Percentiles rank a stretch among this genome's conserved stretches.
Evolutionary conservation across 2,888 invertebrate species (phyloP).

Genomic region (Schrankia costaestrigalis): DNA sequence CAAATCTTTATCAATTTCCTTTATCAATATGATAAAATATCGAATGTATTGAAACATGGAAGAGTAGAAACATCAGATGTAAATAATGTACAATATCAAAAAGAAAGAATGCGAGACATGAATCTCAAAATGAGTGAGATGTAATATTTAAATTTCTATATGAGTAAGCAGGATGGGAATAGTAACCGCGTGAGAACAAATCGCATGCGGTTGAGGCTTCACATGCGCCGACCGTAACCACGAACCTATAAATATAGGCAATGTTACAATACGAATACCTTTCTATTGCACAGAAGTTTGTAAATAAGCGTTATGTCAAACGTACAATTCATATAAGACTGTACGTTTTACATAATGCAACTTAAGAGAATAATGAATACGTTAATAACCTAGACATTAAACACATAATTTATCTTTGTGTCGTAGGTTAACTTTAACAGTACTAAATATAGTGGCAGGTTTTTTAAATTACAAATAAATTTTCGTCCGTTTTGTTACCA

Average conservation of each 20-base stretch:
- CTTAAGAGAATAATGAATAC: too few relatives aligned
- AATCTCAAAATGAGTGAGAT: conserved; percentile 47
- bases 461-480: too few relatives aligned
- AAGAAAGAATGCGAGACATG: conserved; percentile 38
- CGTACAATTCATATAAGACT: conserved; percentile 36
- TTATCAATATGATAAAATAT: too few relatives aligned
- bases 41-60: conserved; percentile 13
- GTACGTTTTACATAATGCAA: conserved; percentile 27
- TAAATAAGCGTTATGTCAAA: conserved; percentile 50
- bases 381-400: too few relatives aligned
- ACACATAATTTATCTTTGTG: too few relatives aligned
- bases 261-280: conserved; percentile 47
- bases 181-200: conserved; percentile 66
- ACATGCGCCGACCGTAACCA: conserved; percentile 47
- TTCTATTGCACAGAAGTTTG: conserved; percentile 47
- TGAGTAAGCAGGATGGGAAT: conserved; percentile 50
- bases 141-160: conserved; percentile 27
- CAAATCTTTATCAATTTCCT: too few relatives aligned
- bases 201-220: conserved; percentile 54
- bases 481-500: too few relatives aligned
- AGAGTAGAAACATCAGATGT: conserved; percentile 26
- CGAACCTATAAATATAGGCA: conserved; percentile 47
- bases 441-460: too few relatives aligned
- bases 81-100: conserved; percentile 45
- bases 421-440: too few relatives aligned